A percentile compares a stretch with the other conserved stretches of the same genome.
These are phyloP conservation scores for Heliopora coerulea DNA, from an alignment of 92 coral and sea anemone species.

Conservation along the genomic window DNA sequence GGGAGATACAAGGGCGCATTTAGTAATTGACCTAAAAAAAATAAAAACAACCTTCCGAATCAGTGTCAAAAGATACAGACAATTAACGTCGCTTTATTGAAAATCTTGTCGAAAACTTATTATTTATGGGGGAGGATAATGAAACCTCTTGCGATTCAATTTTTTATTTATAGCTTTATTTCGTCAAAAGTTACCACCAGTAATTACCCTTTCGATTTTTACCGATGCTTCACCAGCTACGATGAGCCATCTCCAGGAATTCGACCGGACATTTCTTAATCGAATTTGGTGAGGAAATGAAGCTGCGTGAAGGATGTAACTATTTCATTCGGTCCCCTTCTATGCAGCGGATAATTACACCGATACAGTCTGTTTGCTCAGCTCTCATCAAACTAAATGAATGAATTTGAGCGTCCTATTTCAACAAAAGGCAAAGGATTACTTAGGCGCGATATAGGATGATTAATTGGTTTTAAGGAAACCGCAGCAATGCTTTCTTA, in stretches of 20 bases:
- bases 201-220: too few species aligned
- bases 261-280: too few species aligned
- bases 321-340: too few species aligned
- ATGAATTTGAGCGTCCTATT: neutral
- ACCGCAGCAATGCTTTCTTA: slow-evolving; percentile 5
- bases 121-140: slow-evolving; percentile 3
- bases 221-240: too few species aligned
- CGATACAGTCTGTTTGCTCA: slow-evolving; percentile 11
- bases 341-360: slow-evolving; percentile 27
- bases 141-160: neutral
- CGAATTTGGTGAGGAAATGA: too few species aligned
- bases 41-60: neutral
- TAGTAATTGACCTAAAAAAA: neutral
- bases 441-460: slow-evolving; percentile 8
- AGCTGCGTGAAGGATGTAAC: too few species aligned
- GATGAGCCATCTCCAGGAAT: too few species aligned
- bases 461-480: slow-evolving; percentile 15
- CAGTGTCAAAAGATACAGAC: neutral
- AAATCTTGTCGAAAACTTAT: slow-evolving; percentile 15
- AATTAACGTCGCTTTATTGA: slow-evolving; percentile 22
- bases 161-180: slow-evolving; percentile 18
- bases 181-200: too few species aligned
- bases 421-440: slow-evolving; percentile 5
- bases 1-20: too few species aligned
- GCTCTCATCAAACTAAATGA: slow-evolving; percentile 16